These are phyloP conservation scores for Crotophaga sulcirostris DNA, from an alignment of 2,113 vertebrate genomes.

Conservation along the genomic window DNA sequence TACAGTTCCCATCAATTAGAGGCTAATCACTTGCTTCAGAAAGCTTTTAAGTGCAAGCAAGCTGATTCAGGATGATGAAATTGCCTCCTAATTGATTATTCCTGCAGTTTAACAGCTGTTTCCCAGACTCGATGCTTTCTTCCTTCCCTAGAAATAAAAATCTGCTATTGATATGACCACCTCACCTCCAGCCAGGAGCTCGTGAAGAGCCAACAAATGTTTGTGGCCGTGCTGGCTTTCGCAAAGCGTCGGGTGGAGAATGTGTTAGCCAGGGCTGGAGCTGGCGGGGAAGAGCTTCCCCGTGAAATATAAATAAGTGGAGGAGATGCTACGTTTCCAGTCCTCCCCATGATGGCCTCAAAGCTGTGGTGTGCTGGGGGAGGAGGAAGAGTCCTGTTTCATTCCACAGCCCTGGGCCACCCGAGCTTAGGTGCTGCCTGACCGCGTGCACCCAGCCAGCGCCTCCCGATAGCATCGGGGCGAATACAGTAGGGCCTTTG, in stretches of 20 bases:
- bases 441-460: constrained; percentile 18
- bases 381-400: constrained; percentile 66
- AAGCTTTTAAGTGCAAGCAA: constrained; percentile 49
- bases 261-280: not conserved
- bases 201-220: not conserved
- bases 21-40: constrained; percentile 37
- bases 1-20: constrained; percentile 28
- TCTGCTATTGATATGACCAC: not conserved
- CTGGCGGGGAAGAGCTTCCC: not conserved
- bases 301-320: not conserved
- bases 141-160: not conserved
- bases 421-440: constrained; percentile 71
- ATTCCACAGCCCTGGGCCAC: constrained; percentile 65
- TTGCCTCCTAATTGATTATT: constrained; percentile 60
- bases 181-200: constrained; percentile 43
- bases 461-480: constrained; percentile 67
- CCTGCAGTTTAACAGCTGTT: constrained; percentile 60
- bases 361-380: constrained; percentile 31
- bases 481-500: constrained; percentile 71
- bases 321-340: not conserved
- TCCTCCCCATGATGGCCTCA: constrained; percentile 21
- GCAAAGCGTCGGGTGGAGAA: not conserved
- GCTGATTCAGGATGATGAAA: constrained; percentile 49
- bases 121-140: not conserved
- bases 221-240: not conserved